A percentile compares a stretch with the other conserved stretches of the same genome.
These are phyloP conservation scores for Manduca sexta DNA, from an alignment of 1,140 invertebrate species.

Conservation along the genomic window DNA sequence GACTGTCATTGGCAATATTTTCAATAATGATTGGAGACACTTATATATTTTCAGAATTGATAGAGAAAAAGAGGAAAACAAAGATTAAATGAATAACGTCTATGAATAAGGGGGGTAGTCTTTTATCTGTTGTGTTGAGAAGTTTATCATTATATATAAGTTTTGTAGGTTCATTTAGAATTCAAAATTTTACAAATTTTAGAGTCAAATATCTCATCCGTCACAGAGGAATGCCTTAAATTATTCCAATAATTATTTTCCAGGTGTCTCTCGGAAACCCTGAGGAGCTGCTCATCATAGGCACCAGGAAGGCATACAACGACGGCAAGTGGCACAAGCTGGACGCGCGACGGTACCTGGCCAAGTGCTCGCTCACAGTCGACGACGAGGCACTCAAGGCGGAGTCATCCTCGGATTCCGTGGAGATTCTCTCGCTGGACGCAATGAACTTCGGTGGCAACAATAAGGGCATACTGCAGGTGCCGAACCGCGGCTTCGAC, in stretches of 20 bases:
- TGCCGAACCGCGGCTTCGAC: slow-evolving; percentile 87
- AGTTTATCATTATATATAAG: no score
- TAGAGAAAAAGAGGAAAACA: no score
- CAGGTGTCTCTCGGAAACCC: slow-evolving; percentile 53
- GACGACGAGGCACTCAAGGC: slow-evolving; percentile 73
- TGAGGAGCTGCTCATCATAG: slow-evolving; percentile 73
- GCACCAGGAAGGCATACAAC: slow-evolving; percentile 79
- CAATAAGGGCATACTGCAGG: slow-evolving; percentile 77
- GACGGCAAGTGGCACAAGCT: slow-evolving; percentile 90
- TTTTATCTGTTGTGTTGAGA: no score
- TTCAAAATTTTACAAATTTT: background rate
- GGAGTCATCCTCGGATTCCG: slow-evolving; percentile 47
- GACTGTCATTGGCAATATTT: no score
- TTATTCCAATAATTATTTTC: background rate
- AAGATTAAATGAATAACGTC: no score
- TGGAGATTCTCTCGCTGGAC: slow-evolving; percentile 74
- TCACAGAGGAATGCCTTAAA: background rate
- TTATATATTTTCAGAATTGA: no score
- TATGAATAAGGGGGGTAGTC: no score
- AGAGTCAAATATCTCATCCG: background rate
- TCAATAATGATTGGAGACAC: no score
- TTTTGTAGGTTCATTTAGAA: no score
- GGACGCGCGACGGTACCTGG: slow-evolving; percentile 79
- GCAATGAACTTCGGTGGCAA: slow-evolving; percentile 93
- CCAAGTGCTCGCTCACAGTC: slow-evolving; percentile 80